Base-by-base conservation (phyloP, 2,888 invertebrate genomes). In the Tenthredo distinguenda region DNA sequence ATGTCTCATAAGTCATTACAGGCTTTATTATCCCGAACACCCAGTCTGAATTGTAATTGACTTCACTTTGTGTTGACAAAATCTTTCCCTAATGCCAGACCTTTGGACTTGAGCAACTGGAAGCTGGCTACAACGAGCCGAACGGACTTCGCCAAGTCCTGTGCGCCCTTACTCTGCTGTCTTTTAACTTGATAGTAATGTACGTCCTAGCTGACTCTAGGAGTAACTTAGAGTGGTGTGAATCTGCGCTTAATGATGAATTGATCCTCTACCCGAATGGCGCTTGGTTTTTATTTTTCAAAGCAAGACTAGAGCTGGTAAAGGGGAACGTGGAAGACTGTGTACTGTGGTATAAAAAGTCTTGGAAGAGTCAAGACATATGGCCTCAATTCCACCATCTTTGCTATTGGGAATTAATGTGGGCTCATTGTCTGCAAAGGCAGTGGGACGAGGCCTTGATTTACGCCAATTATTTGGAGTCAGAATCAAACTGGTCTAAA, bases 381-480 rank as follows among this genome's bases (percentile, higher is more conserved):
- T 99, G 98, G 98, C 96, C 96, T 0, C 98, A 99, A 93, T 98
- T 99, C 93, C 98, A 98, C 92, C 98, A 99, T 92, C 94, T 99
- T 4, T 98, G 98, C 93, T 98, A 96, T 92, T 99, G 99, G 99
- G 99, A 99, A 92, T 95, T 99, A 55, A 96, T 98, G 95, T 99
- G 98, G 98, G 96, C 97, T 1, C 96, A 97, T 91, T 96, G 97
- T 88, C 93, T 96, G 71, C 95, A 95, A 90, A 95, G 96, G 90
- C 96, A 97, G 87, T 99, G 98, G 98, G 95, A 95, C 81, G 95
- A 96, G 88, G 97, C 98, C 0, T 95, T 96, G 58, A 93, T 94
- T 31, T 98, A 96, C 93, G 97, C 98, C 0, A 95, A 95, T 81
- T 94, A 95, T 84, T 94, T 99, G 81, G 94, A 97, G 1, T 95